Evolutionary conservation across 1,140 invertebrate species (phyloP), one percentile per base, ranked within the genome.

Genomic region (Trichonephila inaurata): DNA sequence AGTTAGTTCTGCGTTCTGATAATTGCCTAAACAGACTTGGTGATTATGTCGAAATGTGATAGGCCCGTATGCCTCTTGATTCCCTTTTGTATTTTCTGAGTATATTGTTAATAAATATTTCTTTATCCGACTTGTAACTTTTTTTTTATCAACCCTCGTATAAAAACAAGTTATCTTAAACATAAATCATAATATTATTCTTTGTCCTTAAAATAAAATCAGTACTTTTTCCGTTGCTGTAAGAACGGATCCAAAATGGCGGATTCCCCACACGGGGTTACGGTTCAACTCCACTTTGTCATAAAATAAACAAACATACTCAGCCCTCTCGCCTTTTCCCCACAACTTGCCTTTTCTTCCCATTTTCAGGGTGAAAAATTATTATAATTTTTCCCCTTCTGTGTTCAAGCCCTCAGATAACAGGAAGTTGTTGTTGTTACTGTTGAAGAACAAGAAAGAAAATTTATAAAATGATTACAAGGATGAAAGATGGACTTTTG

Each of bases 391-490:
- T 89, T 89, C 40, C 24, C 24, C 3, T 8, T 7, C 16, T 8
- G 7, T 58, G 66, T 21, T 24, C 19, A 2, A 0, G 7, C 18
- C 18, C 19, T n/a, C 12, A 89, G 51, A 51, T 21, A 89, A 64
- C 40, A 51, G 18, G 72, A 3, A 1, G 24, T 10, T 18, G 18
- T 19, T 19, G 62, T 64, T 19, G 62, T 64, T 64, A 21, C 21
- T 77, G 72, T 77, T 40, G 40, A 21, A 72, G 64, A 72, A 89
- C n/a, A 60, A 72, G 40, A 19, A 87, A 87, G 87, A 89, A 89
- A 89, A 89, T 62, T 89, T 89, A 72, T 89, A 89, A 89, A 89
- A 72, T 72, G 87, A 89, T 89, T 89, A 89, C 64, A 24, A 58
- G 24, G 64, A 72, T 89, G 66, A 89, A 89, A 89, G 87, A 89